Percentiles rank a stretch among this genome's conserved stretches.
Evolutionary conservation across 2,113 vertebrate genomes (phyloP).

Genomic region (Nycticryphes semicollaris): DNA sequence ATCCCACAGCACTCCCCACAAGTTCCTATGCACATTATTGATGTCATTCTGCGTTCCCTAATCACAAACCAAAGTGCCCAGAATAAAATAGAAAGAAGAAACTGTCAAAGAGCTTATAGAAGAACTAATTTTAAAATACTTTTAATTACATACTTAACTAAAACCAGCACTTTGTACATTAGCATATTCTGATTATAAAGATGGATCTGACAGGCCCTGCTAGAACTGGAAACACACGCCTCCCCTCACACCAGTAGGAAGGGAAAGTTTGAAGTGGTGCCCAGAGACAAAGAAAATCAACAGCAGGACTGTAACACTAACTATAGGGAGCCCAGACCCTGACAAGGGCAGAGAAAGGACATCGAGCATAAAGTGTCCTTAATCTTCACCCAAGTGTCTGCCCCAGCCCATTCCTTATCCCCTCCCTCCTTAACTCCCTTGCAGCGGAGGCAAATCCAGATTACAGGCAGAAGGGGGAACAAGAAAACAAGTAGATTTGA

Average conservation of each 20-base stretch:
- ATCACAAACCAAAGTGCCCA: not conserved
- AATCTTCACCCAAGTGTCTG: not conserved
- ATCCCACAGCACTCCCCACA: not conserved
- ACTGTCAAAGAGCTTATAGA: not conserved
- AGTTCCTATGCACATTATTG: not conserved
- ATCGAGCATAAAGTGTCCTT: not conserved
- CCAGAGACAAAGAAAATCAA: not conserved
- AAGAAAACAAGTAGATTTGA: not conserved
- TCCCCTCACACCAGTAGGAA: not conserved
- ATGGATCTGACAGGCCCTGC: not conserved
- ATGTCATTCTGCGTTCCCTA: not conserved
- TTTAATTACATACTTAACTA: not conserved
- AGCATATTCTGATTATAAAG: not conserved
- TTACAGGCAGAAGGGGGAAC: not conserved
- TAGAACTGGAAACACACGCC: not conserved
- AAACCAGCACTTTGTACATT: not conserved
- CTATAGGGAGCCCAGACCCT: not conserved
- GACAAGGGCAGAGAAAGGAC: not conserved
- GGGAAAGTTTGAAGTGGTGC: not conserved
- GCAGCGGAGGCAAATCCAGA: not conserved
- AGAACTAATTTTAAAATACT: not conserved
- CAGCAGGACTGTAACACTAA: not conserved
- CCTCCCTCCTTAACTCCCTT: not conserved
- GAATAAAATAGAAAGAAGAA: not conserved
- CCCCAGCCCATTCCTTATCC: not conserved